phyloP scores from a whole-genome alignment of 2,113 vertebrate genomes.

The Caracal caracal region DNA sequence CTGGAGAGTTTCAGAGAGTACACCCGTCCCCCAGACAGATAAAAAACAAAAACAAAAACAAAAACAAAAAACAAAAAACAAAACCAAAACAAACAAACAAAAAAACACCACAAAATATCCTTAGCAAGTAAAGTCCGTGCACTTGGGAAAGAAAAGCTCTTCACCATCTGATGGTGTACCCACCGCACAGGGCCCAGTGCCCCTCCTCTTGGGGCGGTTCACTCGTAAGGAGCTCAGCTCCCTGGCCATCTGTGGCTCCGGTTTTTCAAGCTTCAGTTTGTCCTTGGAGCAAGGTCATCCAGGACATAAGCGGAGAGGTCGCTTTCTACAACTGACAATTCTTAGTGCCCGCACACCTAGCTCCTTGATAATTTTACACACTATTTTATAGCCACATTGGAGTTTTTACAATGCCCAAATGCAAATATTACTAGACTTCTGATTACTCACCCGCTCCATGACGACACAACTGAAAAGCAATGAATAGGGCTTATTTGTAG shows the following conservation, averaged over 20 bases:
- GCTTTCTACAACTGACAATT: conserved; percentile 82
- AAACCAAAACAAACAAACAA: conserved; percentile 6
- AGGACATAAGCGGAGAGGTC: conserved; percentile 82
- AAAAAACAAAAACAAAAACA: conserved; percentile 25
- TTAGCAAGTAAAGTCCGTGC: conserved; percentile 73
- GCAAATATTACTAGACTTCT: conserved; percentile 70
- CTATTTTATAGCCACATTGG: conserved; percentile 65
- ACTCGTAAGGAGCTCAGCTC: conserved; percentile 85
- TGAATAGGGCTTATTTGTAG: conserved; percentile 81
- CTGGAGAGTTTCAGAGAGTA: neutral
- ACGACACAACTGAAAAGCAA: conserved; percentile 74
- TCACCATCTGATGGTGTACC: conserved; percentile 72
- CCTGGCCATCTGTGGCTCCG: conserved; percentile 85
- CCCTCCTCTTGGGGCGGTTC: conserved; percentile 76
- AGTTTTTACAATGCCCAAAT: conserved; percentile 63
- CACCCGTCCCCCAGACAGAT: neutral
- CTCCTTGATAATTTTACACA: conserved; percentile 79
- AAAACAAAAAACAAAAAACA: conserved; percentile 48
- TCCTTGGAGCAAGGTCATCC: conserved; percentile 86
- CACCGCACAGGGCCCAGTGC: conserved; percentile 78
- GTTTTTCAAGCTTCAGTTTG: conserved; percentile 84
- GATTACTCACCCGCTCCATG: conserved; percentile 71
- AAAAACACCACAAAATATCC: conserved; percentile 52
- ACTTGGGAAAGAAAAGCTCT: conserved; percentile 73
- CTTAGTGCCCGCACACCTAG: conserved; percentile 79